These are phyloP conservation scores for Apocheima hispidaria DNA, from an alignment of 2,888 invertebrate species.

Conservation along the genomic window DNA sequence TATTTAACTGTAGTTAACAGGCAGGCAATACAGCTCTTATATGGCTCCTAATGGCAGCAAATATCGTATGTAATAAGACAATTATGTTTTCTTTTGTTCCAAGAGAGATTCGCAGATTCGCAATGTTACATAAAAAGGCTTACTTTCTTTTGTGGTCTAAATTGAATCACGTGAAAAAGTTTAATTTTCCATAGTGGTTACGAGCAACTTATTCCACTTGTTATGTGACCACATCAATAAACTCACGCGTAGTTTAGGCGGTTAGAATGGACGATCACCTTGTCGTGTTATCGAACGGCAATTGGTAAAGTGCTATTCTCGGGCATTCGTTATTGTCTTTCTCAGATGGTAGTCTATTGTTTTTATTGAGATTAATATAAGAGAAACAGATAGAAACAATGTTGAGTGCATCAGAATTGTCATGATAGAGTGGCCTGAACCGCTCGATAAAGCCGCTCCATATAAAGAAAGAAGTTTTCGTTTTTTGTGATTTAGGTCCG, in stretches of 20 bases:
- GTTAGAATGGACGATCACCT: background rate
- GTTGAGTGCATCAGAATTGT: too few relatives aligned
- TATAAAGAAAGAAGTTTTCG: too few relatives aligned
- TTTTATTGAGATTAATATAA: too few relatives aligned
- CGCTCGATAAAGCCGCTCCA: too few relatives aligned
- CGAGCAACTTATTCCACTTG: background rate
- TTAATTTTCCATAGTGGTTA: conserved; percentile 24
- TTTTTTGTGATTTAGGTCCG: too few relatives aligned
- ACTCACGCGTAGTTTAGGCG: background rate
- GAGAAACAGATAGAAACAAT: too few relatives aligned
- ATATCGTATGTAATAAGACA: conserved; percentile 22
- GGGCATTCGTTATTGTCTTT: too few relatives aligned
- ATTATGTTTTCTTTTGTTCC: conserved; percentile 26
- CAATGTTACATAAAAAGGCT: conserved; percentile 19
- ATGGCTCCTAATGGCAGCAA: conserved; percentile 13
- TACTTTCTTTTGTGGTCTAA: conserved; percentile 42
- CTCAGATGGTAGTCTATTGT: too few relatives aligned
- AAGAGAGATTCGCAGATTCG: conserved; percentile 25
- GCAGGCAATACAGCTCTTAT: conserved; percentile 10
- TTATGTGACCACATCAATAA: conserved; percentile 4
- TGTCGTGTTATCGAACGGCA: background rate
- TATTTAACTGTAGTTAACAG: conserved; percentile 10
- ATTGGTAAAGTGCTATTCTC: too few relatives aligned
- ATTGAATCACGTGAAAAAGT: conserved; percentile 41
- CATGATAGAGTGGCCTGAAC: too few relatives aligned